phyloP scores from a whole-genome alignment of 2,888 invertebrate species.

The Glyphotaelius pellucidus region DNA sequence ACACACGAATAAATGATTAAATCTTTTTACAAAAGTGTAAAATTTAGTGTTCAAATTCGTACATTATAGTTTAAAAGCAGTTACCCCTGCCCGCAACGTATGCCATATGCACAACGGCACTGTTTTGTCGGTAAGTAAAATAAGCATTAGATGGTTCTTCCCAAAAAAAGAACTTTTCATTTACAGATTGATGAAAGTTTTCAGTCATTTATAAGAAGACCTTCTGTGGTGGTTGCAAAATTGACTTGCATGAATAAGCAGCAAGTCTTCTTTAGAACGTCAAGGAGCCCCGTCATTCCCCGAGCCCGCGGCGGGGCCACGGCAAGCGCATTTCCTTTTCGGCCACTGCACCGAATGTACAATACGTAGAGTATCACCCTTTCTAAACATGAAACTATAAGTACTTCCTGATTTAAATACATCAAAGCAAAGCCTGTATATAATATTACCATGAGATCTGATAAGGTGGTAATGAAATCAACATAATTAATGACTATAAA shows the following conservation, averaged over 20 bases:
- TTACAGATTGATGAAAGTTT: not conserved
- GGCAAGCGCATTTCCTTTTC: slow-evolving; percentile 29
- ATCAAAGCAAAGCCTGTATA: not conserved
- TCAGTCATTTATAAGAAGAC: not conserved
- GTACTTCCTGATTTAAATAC: not conserved
- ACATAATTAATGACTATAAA: not conserved
- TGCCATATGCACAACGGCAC: not conserved
- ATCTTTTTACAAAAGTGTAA: not conserved
- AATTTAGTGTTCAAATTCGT: not conserved
- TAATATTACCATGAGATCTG: not conserved
- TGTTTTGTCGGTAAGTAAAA: not conserved
- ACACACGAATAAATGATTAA: not conserved
- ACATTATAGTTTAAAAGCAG: too few species aligned
- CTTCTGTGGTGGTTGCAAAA: not conserved
- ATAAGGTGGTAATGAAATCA: not conserved
- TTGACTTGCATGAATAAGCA: not conserved
- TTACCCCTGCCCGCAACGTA: not conserved
- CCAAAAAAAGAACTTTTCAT: not conserved
- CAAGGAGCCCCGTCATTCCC: not conserved
- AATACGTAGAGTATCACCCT: not conserved
- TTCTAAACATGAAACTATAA: not conserved
- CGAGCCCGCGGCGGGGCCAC: not conserved
- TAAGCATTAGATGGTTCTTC: not conserved
- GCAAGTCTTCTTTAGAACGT: not conserved
- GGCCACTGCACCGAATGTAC: slow-evolving; percentile 15